phyloP scores from a whole-genome alignment of 2,113 vertebrate species.

The Dasyprocta punctata region DNA sequence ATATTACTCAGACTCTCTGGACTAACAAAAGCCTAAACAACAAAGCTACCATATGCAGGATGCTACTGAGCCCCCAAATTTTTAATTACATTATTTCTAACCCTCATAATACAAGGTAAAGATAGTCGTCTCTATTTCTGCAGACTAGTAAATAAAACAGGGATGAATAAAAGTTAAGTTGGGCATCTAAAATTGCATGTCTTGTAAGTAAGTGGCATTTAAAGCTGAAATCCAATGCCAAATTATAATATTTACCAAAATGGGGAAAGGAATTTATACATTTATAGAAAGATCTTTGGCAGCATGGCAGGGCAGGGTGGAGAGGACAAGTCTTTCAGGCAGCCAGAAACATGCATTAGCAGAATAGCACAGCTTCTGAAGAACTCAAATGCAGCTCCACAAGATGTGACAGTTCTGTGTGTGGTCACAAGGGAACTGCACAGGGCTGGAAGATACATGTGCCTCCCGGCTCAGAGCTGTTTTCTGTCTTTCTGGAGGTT shows the following conservation, averaged over 20 bases:
- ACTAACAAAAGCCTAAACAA: background rate
- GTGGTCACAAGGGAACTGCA: background rate
- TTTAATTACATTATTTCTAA: background rate
- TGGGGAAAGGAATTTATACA: background rate
- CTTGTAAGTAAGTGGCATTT: background rate
- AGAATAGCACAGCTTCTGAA: background rate
- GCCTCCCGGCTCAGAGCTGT: background rate
- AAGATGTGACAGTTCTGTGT: background rate
- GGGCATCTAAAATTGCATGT: background rate
- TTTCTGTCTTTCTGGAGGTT: background rate
- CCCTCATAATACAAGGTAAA: background rate
- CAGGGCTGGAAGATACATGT: background rate
- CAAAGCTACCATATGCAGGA: background rate
- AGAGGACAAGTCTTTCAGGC: background rate
- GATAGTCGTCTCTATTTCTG: background rate
- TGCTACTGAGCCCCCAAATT: background rate
- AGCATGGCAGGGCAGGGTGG: background rate
- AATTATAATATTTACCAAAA: background rate
- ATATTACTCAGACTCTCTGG: background rate
- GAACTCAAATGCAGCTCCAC: background rate
- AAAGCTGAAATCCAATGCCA: background rate
- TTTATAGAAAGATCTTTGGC: background rate
- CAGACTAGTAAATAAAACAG: background rate
- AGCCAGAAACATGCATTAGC: background rate
- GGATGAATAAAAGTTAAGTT: background rate